A percentile compares a stretch with the other conserved stretches of the same genome.
Evolutionary conservation across 2,113 vertebrate genomes (phyloP).

Genomic region (Cranoglanis bouderius): DNA sequence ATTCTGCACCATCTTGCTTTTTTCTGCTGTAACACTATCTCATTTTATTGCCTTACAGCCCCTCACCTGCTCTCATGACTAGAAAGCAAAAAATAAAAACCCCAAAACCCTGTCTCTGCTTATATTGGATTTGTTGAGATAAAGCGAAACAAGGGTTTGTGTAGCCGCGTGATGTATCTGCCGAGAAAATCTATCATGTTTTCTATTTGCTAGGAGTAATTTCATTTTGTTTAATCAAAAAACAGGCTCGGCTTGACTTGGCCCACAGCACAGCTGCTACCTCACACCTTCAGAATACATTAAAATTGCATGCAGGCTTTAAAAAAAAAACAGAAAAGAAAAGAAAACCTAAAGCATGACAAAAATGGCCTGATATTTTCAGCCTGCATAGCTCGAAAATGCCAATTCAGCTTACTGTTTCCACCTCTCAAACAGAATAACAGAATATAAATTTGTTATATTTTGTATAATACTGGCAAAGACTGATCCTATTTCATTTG

Average conservation of each 20-base stretch:
- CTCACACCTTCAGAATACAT: slow-evolving; percentile 54
- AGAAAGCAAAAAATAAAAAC: slow-evolving; percentile 22
- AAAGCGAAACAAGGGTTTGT: slow-evolving; percentile 64
- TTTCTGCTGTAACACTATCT: neutral
- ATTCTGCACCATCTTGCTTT: slow-evolving; percentile 2
- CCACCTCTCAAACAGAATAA: neutral
- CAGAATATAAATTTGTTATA: slow-evolving; percentile 14
- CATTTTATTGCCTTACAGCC: slow-evolving; percentile 44
- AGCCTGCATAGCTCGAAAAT: neutral
- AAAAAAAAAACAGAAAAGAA: neutral
- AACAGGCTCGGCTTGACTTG: slow-evolving; percentile 56
- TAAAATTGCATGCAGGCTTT: slow-evolving; percentile 51
- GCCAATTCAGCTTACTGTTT: neutral
- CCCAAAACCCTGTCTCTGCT: slow-evolving; percentile 44
- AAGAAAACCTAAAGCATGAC: slow-evolving; percentile 3
- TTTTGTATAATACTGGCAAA: slow-evolving; percentile 3
- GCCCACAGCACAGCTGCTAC: slow-evolving; percentile 55
- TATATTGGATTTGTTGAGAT: slow-evolving; percentile 66
- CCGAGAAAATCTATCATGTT: slow-evolving; percentile 67
- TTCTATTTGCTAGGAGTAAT: slow-evolving; percentile 65
- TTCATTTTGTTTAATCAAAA: slow-evolving; percentile 71
- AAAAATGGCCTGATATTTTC: slow-evolving; percentile 8
- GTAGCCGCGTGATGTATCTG: slow-evolving; percentile 56
- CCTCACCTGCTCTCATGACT: slow-evolving; percentile 54
- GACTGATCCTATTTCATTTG: slow-evolving; percentile 24